Evolutionary conservation across 2,888 invertebrate species (phyloP).

Genomic region (Clusia tigrina): DNA sequence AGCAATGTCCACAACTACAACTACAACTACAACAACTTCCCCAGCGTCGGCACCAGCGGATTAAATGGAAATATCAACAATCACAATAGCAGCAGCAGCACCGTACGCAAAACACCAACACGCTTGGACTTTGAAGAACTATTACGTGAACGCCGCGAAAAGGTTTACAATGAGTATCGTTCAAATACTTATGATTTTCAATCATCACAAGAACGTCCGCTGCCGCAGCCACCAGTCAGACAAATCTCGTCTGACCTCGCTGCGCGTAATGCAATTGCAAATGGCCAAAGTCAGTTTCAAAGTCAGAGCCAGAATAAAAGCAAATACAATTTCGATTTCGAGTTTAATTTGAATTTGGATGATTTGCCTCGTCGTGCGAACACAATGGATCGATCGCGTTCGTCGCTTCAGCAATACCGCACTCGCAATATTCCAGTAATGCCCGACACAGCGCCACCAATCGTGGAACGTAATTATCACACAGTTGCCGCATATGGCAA

Average conservation of each 20-base stretch:
- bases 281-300: conserved; percentile 12
- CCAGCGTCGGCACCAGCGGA: conserved; percentile 21
- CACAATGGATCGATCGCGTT: conserved; percentile 39
- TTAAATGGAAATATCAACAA: conserved; percentile 22
- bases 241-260: conserved; percentile 25
- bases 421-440: conserved; percentile 51
- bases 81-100: conserved; percentile 23
- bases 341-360: conserved; percentile 55
- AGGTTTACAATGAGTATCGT: conserved; percentile 55
- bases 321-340: conserved; percentile 57
- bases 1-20: conserved; percentile 53
- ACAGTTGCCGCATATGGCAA: conserved; percentile 55
- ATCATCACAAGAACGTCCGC: not conserved
- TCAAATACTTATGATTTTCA: conserved; percentile 29
- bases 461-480: conserved; percentile 63
- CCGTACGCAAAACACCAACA: conserved; percentile 49
- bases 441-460: conserved; percentile 34
- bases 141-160: conserved; percentile 63
- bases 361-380: conserved; percentile 37
- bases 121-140: conserved; percentile 64
- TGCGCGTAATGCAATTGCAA: conserved; percentile 10
- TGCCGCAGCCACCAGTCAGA: conserved; percentile 41
- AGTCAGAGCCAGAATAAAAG: conserved; percentile 32
- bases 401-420: conserved; percentile 36
- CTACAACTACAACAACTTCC: conserved; percentile 42